Evolutionary conservation across 2,797 vertebrate species (phyloP).

Genomic region (Cirrhinus molitorella): DNA sequence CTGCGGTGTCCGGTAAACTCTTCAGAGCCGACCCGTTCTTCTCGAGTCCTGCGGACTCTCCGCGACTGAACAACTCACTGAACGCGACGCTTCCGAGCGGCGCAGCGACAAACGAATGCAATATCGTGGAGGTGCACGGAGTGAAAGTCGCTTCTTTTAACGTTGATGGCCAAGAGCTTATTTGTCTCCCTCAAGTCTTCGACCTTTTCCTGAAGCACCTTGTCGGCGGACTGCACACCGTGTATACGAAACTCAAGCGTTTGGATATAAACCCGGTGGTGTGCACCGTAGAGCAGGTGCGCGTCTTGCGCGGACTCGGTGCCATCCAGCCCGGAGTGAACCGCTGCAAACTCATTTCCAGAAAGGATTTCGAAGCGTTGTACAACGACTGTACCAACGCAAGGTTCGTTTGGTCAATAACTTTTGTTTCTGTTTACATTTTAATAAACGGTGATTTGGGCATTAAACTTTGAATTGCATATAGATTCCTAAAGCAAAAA

Average conservation of each 20-base stretch:
- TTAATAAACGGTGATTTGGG: not conserved
- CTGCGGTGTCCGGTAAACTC: constrained; percentile 75
- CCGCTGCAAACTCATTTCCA: constrained; percentile 94
- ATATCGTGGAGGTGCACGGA: constrained; percentile 92
- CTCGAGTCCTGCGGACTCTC: constrained; percentile 76
- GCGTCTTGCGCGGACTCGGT: constrained; percentile 90
- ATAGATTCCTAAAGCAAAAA: not conserved
- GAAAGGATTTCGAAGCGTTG: constrained; percentile 92
- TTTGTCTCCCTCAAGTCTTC: constrained; percentile 95
- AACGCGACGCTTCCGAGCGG: constrained; percentile 34
- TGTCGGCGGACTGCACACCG: constrained; percentile 93
- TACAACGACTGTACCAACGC: constrained; percentile 95
- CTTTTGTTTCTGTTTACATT: not conserved
- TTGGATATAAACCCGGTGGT: constrained; percentile 93
- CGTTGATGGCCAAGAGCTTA: constrained; percentile 92
- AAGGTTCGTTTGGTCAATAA: constrained; percentile 75
- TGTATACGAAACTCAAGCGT: constrained; percentile 95
- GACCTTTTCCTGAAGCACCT: constrained; percentile 95
- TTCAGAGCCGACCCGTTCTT: constrained; percentile 83
- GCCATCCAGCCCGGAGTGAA: constrained; percentile 96
- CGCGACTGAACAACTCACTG: constrained; percentile 71
- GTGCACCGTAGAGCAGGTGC: constrained; percentile 94
- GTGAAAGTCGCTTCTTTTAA: constrained; percentile 92
- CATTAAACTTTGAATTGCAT: not conserved
- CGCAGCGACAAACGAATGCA: constrained; percentile 81